These are phyloP conservation scores for Pipistrellus pipistrellus DNA, from an alignment of 2,797 vertebrate genomes.

Conservation along the genomic window DNA sequence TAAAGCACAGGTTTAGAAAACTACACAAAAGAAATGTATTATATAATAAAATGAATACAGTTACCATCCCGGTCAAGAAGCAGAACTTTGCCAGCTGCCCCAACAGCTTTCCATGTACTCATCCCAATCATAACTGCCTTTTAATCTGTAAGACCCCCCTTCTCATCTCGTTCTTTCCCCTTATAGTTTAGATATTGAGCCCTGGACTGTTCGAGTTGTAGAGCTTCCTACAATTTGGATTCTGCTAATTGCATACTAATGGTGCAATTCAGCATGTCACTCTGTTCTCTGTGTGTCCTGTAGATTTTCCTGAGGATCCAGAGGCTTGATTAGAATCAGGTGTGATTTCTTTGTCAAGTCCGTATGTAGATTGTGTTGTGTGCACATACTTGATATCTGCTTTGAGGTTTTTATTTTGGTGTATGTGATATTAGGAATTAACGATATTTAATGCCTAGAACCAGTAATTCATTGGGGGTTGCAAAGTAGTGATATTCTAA, in stretches of 20 bases:
- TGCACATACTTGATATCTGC: background rate
- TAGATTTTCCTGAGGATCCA: constrained; percentile 31
- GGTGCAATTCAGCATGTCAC: background rate
- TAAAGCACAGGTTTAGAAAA: constrained; percentile 38
- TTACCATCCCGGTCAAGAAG: background rate
- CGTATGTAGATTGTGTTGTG: background rate
- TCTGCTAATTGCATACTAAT: constrained; percentile 8
- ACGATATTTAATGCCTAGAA: background rate
- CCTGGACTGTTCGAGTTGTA: background rate
- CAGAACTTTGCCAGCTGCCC: background rate
- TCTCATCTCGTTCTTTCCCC: background rate
- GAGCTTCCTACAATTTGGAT: constrained; percentile 12
- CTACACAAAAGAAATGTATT: constrained; percentile 15
- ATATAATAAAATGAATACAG: background rate
- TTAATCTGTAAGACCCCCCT: background rate
- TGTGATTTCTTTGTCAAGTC: constrained; percentile 9
- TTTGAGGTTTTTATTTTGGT: background rate
- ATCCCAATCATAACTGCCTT: background rate
- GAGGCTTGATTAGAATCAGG: background rate
- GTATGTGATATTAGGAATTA: background rate
- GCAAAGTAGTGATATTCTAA: constrained; percentile 38
- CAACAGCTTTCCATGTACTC: background rate
- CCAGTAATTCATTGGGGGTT: background rate
- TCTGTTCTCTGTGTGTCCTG: constrained; percentile 1
- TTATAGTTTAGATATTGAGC: background rate